phyloP scores from a whole-genome alignment of 2,888 invertebrate genomes.

The Osedax frankpressi region DNA sequence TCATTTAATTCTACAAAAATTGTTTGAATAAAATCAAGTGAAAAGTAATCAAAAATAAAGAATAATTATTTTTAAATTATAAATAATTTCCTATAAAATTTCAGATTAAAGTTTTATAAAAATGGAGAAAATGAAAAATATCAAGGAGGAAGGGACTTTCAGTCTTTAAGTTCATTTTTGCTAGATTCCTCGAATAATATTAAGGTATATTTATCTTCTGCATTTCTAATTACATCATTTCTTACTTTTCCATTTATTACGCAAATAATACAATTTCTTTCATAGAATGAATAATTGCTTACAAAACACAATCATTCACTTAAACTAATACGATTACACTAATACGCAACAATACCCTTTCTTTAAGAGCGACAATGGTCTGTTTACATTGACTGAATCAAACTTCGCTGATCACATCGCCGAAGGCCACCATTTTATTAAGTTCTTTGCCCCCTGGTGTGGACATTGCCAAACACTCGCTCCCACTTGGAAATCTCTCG shows the following conservation, averaged over 20 bases:
- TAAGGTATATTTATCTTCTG: background rate
- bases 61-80: too few relatives aligned
- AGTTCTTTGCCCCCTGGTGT: conserved; percentile 81
- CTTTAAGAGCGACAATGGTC: background rate
- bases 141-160: background rate
- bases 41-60: too few relatives aligned
- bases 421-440: conserved; percentile 67
- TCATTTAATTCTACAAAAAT: too few relatives aligned
- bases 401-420: conserved; percentile 61
- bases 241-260: too few relatives aligned
- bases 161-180: background rate
- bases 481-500: conserved; percentile 69
- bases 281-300: too few relatives aligned
- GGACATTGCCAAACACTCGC: conserved; percentile 69
- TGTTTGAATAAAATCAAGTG: too few relatives aligned
- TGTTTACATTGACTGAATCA: conserved; percentile 55
- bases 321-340: too few relatives aligned
- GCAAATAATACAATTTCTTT: too few relatives aligned
- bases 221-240: too few relatives aligned
- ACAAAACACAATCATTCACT: too few relatives aligned
- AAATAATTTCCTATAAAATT: too few relatives aligned
- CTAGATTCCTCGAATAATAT: background rate
- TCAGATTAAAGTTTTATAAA: background rate
- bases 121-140: background rate
- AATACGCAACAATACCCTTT: too few relatives aligned